Conservation (phyloP, 2,797 vertebrate species). For the Onychomys arenicola region DNA sequence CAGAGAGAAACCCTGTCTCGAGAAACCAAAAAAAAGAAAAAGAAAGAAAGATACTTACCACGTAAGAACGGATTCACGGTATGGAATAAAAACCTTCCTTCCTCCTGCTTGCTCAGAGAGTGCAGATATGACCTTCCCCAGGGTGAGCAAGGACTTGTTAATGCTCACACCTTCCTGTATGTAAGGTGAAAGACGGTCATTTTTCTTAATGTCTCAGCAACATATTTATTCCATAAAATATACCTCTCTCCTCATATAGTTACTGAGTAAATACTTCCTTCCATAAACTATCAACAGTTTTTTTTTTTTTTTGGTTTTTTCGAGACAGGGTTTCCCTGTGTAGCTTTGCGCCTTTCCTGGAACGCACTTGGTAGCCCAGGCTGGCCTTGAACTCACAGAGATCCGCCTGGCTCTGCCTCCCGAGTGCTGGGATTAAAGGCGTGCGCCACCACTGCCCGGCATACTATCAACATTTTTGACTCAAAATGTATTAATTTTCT, state of each 20-base stretch:
- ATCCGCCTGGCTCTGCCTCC: too few relatives aligned
- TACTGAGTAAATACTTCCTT: neutral
- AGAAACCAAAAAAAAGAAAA: too few relatives aligned
- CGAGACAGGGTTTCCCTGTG: too few relatives aligned
- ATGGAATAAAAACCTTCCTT: conserved; percentile 94
- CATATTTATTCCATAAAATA: conserved; percentile 28
- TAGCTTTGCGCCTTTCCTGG: too few relatives aligned
- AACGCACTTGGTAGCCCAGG: too few relatives aligned
- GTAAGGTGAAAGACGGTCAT: conserved; percentile 55
- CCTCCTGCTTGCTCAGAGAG: conserved; percentile 93
- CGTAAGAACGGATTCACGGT: conserved; percentile 97
- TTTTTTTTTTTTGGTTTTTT: too few relatives aligned
- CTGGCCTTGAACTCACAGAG: too few relatives aligned
- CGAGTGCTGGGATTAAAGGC: too few relatives aligned
- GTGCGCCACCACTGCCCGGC: too few relatives aligned
- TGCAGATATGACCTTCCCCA: conserved; percentile 97
- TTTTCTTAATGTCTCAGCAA: neutral
- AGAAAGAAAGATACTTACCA: conserved; percentile 92
- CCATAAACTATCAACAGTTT: neutral
- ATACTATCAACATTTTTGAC: neutral
- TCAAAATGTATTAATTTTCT: neutral
- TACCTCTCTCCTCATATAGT: neutral
- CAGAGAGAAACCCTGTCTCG: too few relatives aligned
- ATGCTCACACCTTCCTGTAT: conserved; percentile 96
- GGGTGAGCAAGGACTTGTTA: conserved; percentile 97